Evolutionary conservation across 2,113 vertebrate genomes (phyloP).

Genomic region (Synodontis membranacea): DNA sequence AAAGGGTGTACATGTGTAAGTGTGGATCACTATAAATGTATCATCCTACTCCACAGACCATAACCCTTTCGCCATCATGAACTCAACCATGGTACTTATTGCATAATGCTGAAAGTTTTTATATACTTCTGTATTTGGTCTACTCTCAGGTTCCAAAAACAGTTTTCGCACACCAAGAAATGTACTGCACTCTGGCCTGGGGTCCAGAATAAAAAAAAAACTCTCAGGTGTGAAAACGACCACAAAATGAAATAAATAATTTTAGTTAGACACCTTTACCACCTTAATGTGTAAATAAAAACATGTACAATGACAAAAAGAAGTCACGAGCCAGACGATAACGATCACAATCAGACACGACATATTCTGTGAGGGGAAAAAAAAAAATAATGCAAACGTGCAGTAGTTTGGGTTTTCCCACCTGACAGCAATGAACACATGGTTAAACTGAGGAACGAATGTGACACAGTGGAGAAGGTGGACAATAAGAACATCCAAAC

Average conservation of each 20-base stretch:
- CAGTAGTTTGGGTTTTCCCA: not conserved
- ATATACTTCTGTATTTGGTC: not conserved
- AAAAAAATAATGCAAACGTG: not conserved
- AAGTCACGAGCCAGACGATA: not conserved
- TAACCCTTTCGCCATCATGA: not conserved
- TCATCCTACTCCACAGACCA: not conserved
- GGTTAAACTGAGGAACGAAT: not conserved
- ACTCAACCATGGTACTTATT: not conserved
- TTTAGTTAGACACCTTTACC: not conserved
- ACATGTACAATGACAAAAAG: not conserved
- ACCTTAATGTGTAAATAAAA: not conserved
- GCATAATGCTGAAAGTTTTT: not conserved
- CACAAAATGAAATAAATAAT: not conserved
- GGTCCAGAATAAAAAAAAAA: not conserved
- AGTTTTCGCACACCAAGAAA: not conserved
- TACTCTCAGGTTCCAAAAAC: not conserved
- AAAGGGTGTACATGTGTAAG: no score
- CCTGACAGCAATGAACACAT: conserved; percentile 7
- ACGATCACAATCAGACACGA: conserved; percentile 11
- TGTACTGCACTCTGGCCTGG: not conserved
- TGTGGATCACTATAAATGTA: no score
- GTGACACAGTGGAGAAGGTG: conserved; percentile 21
- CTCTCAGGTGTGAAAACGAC: not conserved
- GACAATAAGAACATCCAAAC: conserved; percentile 3
- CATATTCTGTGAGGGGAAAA: not conserved